These are phyloP conservation scores for Serripes groenlandicus DNA, from an alignment of 2,888 invertebrate genomes.

Conservation along the genomic window DNA sequence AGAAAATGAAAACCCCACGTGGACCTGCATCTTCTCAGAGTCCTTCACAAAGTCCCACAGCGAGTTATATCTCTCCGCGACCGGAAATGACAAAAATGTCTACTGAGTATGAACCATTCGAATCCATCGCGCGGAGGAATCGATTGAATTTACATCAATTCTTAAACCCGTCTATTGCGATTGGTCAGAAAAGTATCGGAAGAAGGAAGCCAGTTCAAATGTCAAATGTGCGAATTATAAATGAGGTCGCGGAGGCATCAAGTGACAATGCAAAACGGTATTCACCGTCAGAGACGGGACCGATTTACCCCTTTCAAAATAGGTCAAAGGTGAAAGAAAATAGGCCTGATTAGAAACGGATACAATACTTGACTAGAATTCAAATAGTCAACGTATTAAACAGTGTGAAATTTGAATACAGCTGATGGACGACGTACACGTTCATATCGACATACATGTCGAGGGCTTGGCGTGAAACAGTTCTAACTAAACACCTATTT, in stretches of 20 bases:
- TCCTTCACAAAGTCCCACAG: background rate
- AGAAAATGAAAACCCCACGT: constrained; percentile 46
- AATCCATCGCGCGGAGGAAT: constrained; percentile 75
- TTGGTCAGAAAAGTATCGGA: constrained; percentile 37
- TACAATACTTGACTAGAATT: too few relatives aligned
- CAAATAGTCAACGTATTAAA: too few relatives aligned
- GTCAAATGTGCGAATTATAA: constrained; percentile 63
- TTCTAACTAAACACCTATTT: too few relatives aligned
- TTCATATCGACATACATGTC: too few relatives aligned
- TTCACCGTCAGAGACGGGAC: constrained; percentile 57
- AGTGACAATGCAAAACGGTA: constrained; percentile 2
- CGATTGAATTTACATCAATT: constrained; percentile 68
- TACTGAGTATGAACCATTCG: constrained; percentile 78
- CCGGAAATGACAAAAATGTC: constrained; percentile 68
- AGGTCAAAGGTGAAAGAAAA: background rate
- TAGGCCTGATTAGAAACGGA: background rate
- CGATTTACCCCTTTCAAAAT: constrained; percentile 44
- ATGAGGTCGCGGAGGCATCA: constrained; percentile 34
- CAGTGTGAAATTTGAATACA: too few relatives aligned
- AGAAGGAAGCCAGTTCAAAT: constrained; percentile 48
- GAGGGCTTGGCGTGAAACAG: too few relatives aligned
- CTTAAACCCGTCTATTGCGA: constrained; percentile 48
- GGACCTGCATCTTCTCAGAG: background rate
- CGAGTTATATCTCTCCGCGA: constrained; percentile 34
- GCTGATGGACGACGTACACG: too few relatives aligned